These are phyloP conservation scores for Dendrolimus pini DNA, from an alignment of 2,888 invertebrate genomes.

Conservation along the genomic window DNA sequence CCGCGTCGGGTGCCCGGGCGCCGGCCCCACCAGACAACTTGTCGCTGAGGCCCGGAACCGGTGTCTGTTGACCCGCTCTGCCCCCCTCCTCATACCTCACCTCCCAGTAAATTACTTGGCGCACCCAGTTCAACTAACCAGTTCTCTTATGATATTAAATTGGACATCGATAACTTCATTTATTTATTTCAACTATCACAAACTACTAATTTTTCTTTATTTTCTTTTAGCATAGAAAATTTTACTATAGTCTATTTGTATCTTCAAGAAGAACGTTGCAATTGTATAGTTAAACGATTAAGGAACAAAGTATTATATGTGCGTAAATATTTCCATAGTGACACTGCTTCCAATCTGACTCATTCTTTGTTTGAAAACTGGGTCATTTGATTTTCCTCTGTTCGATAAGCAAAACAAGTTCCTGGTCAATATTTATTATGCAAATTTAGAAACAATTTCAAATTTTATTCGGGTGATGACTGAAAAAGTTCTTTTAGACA, in stretches of 20 bases:
- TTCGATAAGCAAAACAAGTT: constrained; percentile 36
- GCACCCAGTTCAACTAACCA: constrained; percentile 43
- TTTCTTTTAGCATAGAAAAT: neutral
- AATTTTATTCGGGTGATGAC: neutral
- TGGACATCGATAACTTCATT: constrained; percentile 24
- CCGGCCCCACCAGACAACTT: constrained; percentile 69
- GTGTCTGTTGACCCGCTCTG: constrained; percentile 21
- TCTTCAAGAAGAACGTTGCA: no score
- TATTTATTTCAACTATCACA: constrained; percentile 8
- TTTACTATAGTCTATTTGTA: no score
- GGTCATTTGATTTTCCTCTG: constrained; percentile 55
- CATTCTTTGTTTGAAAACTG: constrained; percentile 60
- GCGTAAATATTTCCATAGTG: constrained; percentile 42
- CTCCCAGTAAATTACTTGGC: constrained; percentile 43
- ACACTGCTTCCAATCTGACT: constrained; percentile 41
- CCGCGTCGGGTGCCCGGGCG: constrained; percentile 17
- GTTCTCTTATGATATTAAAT: constrained; percentile 32
- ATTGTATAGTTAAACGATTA: neutral
- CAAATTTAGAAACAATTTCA: neutral
- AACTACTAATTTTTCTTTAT: neutral
- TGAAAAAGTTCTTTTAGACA: neutral
- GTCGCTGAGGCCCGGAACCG: constrained; percentile 56
- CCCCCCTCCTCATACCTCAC: constrained; percentile 23
- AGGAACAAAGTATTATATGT: constrained; percentile 13
- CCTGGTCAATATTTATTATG: neutral